Conservation (phyloP, 1,140 invertebrate genomes). For the Chymomyza costata region DNA sequence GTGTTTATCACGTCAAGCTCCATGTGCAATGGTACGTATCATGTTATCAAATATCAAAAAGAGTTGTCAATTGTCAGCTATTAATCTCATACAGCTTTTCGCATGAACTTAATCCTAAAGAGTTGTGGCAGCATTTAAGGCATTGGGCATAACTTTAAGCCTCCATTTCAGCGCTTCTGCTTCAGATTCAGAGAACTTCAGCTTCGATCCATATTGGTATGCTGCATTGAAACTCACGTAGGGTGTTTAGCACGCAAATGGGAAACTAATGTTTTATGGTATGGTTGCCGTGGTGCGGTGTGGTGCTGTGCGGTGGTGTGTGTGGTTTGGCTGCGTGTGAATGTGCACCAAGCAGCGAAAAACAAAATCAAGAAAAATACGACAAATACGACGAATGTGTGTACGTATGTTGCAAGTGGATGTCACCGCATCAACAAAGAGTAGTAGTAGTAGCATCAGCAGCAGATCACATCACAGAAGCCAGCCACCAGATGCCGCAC, state of each 20-base stretch:
- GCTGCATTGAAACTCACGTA: slow-evolving; percentile 34
- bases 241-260: slow-evolving; percentile 71
- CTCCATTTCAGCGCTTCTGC: too few species aligned
- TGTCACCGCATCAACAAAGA: slow-evolving; percentile 54
- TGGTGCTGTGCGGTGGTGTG: slow-evolving; percentile 28
- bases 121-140: too few species aligned
- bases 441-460: slow-evolving; percentile 23
- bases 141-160: too few species aligned
- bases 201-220: too few species aligned
- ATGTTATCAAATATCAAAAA: too few species aligned
- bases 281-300: slow-evolving; percentile 43
- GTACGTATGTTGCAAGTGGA: slow-evolving; percentile 62
- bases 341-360: slow-evolving; percentile 42
- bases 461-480: slow-evolving; percentile 65
- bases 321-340: slow-evolving; percentile 57
- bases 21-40: too few species aligned
- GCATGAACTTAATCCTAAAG: too few species aligned
- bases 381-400: slow-evolving; percentile 62
- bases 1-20: too few species aligned
- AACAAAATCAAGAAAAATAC: slow-evolving; percentile 49
- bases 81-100: too few species aligned
- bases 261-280: slow-evolving; percentile 71
- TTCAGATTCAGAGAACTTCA: too few species aligned
- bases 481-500: slow-evolving; percentile 67
- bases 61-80: too few species aligned